Percentiles rank a stretch among this genome's conserved stretches.
phyloP scores from a whole-genome alignment of 2,113 vertebrate genomes.

The Melanostigma gelatinosum region DNA sequence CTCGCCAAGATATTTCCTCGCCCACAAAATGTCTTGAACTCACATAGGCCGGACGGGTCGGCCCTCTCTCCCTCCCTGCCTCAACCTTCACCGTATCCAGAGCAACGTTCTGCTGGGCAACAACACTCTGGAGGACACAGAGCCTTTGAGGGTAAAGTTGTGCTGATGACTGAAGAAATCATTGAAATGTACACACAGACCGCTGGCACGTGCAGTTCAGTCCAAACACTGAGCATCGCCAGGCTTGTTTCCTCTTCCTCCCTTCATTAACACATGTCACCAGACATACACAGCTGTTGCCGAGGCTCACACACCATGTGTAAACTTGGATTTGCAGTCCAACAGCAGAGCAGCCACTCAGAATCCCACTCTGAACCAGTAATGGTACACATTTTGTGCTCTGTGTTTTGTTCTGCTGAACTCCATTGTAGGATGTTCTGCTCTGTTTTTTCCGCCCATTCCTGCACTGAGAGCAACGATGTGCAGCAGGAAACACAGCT shows the following conservation, averaged over 20 bases:
- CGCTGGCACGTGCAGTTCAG: slow-evolving; percentile 1
- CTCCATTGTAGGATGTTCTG: slow-evolving; percentile 18
- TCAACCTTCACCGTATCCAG: too few species aligned
- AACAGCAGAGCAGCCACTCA: slow-evolving; percentile 6
- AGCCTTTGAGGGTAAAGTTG: not conserved
- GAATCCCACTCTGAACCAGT: slow-evolving; percentile 3
- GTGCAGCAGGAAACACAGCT: not conserved
- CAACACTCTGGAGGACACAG: not conserved
- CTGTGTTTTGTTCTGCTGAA: not conserved
- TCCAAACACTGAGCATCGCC: not conserved
- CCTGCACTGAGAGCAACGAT: not conserved
- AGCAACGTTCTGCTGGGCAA: too few species aligned
- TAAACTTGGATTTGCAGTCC: not conserved
- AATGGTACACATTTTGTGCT: slow-evolving; percentile 21
- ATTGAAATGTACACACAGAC: not conserved
- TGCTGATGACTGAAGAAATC: not conserved
- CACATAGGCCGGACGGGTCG: too few species aligned
- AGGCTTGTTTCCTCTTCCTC: slow-evolving; percentile 17
- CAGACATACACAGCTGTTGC: not conserved
- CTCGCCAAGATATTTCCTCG: too few species aligned
- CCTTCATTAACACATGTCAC: slow-evolving; percentile 15
- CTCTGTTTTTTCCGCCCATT: slow-evolving; percentile 3
- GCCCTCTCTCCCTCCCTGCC: too few species aligned
- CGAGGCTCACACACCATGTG: not conserved
- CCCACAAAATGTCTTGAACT: too few species aligned